These are phyloP conservation scores for Maconellicoccus hirsutus DNA, from an alignment of 1,140 invertebrate genomes.

Conservation along the genomic window DNA sequence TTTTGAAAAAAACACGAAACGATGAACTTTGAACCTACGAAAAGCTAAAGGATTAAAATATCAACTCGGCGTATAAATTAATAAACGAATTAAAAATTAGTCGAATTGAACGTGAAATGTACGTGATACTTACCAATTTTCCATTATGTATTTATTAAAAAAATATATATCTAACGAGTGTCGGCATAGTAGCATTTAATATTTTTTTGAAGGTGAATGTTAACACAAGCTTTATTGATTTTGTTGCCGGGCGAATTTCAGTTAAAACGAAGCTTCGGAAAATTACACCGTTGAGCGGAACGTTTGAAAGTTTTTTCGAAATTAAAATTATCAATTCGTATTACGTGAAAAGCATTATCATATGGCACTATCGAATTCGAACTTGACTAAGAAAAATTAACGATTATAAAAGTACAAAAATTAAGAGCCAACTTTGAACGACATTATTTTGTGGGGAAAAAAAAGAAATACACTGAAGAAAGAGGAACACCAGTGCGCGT, in stretches of 20 bases:
- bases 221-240: conserved; percentile 21
- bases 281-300: not conserved
- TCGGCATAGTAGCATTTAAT: too few relatives aligned
- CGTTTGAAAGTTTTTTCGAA: too few relatives aligned
- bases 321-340: not conserved
- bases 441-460: not conserved
- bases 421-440: not conserved
- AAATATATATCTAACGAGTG: too few relatives aligned
- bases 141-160: too few relatives aligned
- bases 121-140: too few relatives aligned
- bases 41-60: too few relatives aligned
- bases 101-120: too few relatives aligned
- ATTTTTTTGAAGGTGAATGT: conserved; percentile 18
- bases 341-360: too few relatives aligned
- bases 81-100: too few relatives aligned
- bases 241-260: conserved; percentile 9
- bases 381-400: not conserved
- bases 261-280: not conserved
- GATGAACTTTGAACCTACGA: too few relatives aligned
- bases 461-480: not conserved
- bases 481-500: not conserved
- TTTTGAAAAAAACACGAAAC: too few relatives aligned
- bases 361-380: not conserved
- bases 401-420: not conserved
- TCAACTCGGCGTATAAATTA: too few relatives aligned